These are phyloP conservation scores for Oscheius sp. DNA, from an alignment of 2,888 invertebrate genomes.

Conservation along the genomic window DNA sequence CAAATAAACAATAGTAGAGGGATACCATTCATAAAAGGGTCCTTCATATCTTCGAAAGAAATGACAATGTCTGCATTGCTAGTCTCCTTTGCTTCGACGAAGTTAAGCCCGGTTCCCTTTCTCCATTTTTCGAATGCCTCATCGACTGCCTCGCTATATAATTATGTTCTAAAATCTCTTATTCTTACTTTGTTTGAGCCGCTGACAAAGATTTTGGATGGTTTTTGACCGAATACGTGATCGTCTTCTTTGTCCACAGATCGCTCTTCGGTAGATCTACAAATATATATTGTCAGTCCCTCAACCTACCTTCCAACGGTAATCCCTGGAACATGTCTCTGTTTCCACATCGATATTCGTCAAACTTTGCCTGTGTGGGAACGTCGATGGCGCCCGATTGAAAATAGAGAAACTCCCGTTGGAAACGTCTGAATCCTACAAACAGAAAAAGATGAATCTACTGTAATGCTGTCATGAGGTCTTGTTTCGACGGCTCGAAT, in stretches of 20 bases:
- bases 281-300: not conserved
- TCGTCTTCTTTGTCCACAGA: conserved; percentile 50
- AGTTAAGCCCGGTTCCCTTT: conserved; percentile 38
- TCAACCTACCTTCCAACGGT: conserved; percentile 2
- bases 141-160: conserved; percentile 34
- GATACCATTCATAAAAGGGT: conserved; percentile 42
- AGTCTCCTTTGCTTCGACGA: conserved; percentile 32
- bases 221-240: conserved; percentile 46
- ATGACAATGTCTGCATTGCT: conserved; percentile 52
- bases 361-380: conserved; percentile 48
- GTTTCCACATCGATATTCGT: conserved; percentile 48
- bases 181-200: conserved; percentile 32
- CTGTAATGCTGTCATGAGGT: conserved; percentile 39
- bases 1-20: not conserved
- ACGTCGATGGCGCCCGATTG: conserved; percentile 46
- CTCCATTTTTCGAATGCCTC: conserved; percentile 52
- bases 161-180: not conserved
- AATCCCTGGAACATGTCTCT: conserved; percentile 37
- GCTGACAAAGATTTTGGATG: conserved; percentile 37
- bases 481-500: conserved; percentile 32
- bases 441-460: not conserved
- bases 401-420: conserved; percentile 44
- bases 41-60: conserved; percentile 49
- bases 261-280: conserved; percentile 44
- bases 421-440: conserved; percentile 37